These are phyloP conservation scores for Ecliptopera silaceata DNA, from an alignment of 2,888 invertebrate species.

Conservation along the genomic window DNA sequence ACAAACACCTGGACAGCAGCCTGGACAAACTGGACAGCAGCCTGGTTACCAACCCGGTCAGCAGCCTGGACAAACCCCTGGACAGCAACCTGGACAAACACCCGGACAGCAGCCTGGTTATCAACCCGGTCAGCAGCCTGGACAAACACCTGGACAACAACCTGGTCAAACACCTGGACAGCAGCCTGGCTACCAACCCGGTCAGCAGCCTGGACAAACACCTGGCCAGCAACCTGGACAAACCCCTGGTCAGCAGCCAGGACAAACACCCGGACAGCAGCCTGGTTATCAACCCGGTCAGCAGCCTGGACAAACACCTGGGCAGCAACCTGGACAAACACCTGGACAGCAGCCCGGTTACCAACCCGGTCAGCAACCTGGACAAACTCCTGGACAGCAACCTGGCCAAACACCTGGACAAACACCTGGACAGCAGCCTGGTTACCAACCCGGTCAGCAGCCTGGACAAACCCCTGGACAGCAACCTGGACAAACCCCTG, in stretches of 20 bases:
- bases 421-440: constrained; percentile 10
- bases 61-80: background rate
- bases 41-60: constrained; percentile 36
- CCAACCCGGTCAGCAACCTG: constrained; percentile 16
- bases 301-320: background rate
- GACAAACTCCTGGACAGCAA: background rate
- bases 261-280: constrained; percentile 38
- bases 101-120: background rate
- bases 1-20: constrained; percentile 36
- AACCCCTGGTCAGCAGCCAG: constrained; percentile 33
- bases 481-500: no score
- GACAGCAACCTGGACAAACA: constrained; percentile 4
- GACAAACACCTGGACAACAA: constrained; percentile 3
- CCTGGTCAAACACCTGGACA: background rate
- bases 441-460: constrained; percentile 36
- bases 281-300: constrained; percentile 18
- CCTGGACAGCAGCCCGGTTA: background rate
- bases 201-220: background rate
- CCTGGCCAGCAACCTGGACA: constrained; percentile 32
- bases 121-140: constrained; percentile 26
- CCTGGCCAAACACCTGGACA: background rate
- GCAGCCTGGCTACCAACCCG: constrained; percentile 24
- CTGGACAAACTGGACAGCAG: constrained; percentile 35
- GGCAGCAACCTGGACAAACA: background rate
- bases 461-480: background rate